phyloP scores from a whole-genome alignment of 1,140 invertebrate genomes.

The Tribolium castaneum region DNA sequence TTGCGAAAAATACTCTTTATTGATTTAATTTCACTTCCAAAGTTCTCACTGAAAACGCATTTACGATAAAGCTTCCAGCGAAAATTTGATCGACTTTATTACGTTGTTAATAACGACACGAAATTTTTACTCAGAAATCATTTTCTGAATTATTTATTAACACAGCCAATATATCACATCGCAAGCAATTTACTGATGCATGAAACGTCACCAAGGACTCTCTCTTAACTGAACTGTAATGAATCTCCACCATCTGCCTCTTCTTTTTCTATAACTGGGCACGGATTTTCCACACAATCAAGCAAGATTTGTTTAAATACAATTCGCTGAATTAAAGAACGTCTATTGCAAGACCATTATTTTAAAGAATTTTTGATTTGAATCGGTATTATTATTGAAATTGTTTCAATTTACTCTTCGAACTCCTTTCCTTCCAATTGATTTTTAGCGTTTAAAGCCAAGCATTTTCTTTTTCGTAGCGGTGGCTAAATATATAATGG shows the following conservation, averaged over 20 bases:
- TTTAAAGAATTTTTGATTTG: conserved; percentile 31
- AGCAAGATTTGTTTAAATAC: conserved; percentile 33
- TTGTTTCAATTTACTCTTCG: conserved; percentile 18
- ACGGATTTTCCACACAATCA: conserved; percentile 26
- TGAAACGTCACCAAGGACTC: background rate
- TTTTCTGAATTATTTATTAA: conserved; percentile 31
- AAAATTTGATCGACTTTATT: background rate
- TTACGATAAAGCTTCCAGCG: background rate
- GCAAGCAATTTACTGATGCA: background rate
- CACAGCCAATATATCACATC: background rate
- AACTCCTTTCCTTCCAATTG: background rate
- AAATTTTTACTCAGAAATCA: background rate
- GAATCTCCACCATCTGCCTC: background rate
- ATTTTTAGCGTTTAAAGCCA: background rate
- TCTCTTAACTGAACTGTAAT: background rate
- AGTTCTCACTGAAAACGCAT: background rate
- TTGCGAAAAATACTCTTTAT: background rate
- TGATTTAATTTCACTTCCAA: background rate
- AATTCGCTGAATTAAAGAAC: conserved; percentile 16
- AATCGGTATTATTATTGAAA: conserved; percentile 25
- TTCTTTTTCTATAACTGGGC: conserved; percentile 15
- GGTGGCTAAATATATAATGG: background rate
- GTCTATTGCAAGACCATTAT: conserved; percentile 22
- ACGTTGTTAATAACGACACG: background rate
- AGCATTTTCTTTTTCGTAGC: background rate